Evolutionary conservation across 2,113 vertebrate species (phyloP).

Genomic region (Taxidea taxus): DNA sequence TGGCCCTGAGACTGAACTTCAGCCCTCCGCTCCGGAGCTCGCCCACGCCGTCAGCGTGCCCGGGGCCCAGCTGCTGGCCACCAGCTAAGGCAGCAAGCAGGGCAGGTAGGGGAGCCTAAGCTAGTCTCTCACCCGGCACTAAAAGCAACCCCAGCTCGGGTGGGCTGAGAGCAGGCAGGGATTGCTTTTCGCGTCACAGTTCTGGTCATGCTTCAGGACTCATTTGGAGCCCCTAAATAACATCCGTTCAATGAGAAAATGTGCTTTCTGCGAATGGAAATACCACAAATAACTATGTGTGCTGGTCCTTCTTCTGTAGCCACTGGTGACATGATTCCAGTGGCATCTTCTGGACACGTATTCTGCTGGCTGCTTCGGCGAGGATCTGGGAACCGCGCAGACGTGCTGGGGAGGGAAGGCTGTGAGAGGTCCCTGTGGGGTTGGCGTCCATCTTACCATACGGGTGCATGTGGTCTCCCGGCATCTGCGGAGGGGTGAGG

Average conservation of each 20-base stretch:
- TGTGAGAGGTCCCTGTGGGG: background rate
- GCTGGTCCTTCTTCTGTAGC: background rate
- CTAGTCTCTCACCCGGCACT: too few species aligned
- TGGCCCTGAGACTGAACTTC: background rate
- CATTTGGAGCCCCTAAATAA: background rate
- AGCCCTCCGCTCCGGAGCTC: too few species aligned
- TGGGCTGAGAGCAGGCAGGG: background rate
- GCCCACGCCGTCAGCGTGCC: accelerated
- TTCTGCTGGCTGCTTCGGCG: background rate
- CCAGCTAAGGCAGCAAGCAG: background rate
- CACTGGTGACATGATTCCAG: too few species aligned
- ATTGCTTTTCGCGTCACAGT: background rate
- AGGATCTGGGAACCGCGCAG: accelerated
- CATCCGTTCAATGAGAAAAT: background rate
- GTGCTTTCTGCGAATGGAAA: background rate
- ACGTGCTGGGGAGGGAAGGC: background rate
- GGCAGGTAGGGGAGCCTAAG: background rate
- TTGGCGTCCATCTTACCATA: constrained; percentile 86
- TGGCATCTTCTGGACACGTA: background rate
- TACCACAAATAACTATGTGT: accelerated
- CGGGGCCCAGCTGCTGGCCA: background rate
- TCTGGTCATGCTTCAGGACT: background rate
- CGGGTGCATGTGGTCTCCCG: constrained; percentile 98
- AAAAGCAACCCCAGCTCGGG: too few species aligned
- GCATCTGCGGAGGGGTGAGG: constrained; percentile 98